Evolutionary conservation across 2,888 invertebrate genomes (phyloP).

Genomic region (Lydus trimaculatus): DNA sequence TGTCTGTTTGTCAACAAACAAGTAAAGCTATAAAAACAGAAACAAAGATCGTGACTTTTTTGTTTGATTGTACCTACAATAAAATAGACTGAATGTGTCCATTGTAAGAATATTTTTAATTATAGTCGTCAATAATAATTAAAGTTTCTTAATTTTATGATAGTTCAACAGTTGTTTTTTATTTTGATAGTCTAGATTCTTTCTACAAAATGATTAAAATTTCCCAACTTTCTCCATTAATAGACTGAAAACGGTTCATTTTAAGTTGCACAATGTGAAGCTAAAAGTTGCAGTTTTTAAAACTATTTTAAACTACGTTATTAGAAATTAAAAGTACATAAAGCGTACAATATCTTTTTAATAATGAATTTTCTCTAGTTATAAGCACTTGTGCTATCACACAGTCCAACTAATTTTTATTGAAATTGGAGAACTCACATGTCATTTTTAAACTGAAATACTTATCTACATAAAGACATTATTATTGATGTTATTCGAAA

Average conservation of each 20-base stretch:
- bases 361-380: neutral
- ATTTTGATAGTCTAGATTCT: neutral
- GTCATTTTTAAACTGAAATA: too few relatives aligned
- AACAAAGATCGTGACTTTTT: too few relatives aligned
- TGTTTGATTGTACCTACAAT: too few relatives aligned
- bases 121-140: neutral
- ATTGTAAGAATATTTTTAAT: neutral
- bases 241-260: neutral
- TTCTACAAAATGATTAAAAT: neutral
- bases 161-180: neutral
- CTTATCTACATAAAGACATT: neutral
- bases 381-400: neutral
- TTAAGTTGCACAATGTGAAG: neutral
- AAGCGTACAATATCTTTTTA: neutral
- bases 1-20: neutral
- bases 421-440: too few relatives aligned
- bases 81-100: neutral
- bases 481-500: neutral
- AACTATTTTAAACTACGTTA: neutral
- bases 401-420: too few relatives aligned
- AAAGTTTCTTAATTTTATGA: neutral
- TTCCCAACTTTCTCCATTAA: constrained; percentile 8
- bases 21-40: too few relatives aligned
- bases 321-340: neutral
- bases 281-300: neutral